A percentile compares a stretch with the other conserved stretches of the same genome.
phyloP scores from a whole-genome alignment of 2,113 vertebrate species.

The Lipophrys pholis region DNA sequence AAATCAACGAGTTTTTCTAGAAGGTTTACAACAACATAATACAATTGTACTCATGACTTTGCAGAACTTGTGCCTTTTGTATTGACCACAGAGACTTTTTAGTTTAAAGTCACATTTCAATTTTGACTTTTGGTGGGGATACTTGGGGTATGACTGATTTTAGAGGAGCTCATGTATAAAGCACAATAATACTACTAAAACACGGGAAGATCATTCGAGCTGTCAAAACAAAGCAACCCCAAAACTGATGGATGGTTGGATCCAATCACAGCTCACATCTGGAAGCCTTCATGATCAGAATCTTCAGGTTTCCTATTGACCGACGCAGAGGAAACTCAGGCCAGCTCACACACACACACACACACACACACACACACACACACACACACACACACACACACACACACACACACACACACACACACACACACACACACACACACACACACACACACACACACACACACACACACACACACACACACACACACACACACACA shows the following conservation, averaged over 20 bases:
- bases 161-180: too few relatives aligned
- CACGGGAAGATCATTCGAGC: too few relatives aligned
- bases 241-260: constrained; percentile 23
- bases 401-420: not conserved
- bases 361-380: not conserved
- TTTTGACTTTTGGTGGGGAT: too few relatives aligned
- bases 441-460: not conserved
- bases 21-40: too few relatives aligned
- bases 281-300: constrained; percentile 55
- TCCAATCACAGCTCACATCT: constrained; percentile 54
- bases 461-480: not conserved
- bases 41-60: too few relatives aligned
- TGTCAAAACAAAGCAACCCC: constrained; percentile 8
- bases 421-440: not conserved
- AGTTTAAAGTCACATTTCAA: too few relatives aligned
- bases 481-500: not conserved
- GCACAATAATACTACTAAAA: too few relatives aligned
- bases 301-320: constrained; percentile 20
- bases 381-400: not conserved
- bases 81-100: too few relatives aligned
- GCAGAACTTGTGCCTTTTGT: too few relatives aligned
- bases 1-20: too few relatives aligned
- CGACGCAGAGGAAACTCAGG: constrained; percentile 5
- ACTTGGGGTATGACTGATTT: too few relatives aligned
- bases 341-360: not conserved